These are phyloP conservation scores for Collichthys lucidus DNA, from an alignment of 2,113 vertebrate genomes.

Conservation along the genomic window DNA sequence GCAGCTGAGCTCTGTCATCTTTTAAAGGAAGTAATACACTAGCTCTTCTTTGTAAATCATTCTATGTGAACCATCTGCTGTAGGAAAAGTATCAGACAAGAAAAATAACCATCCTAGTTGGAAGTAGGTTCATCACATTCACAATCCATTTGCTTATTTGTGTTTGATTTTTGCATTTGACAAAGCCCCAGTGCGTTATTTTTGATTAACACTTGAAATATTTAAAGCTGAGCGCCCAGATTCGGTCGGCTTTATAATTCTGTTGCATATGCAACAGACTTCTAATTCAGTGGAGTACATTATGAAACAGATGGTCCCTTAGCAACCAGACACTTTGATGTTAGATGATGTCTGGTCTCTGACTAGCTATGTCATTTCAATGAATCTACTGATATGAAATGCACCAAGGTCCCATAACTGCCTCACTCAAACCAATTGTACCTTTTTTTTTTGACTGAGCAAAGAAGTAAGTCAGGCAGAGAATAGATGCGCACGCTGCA, in stretches of 20 bases:
- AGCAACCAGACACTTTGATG: slow-evolving; percentile 79
- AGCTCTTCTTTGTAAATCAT: slow-evolving; percentile 9
- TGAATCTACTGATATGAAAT: slow-evolving; percentile 66
- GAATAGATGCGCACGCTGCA: slow-evolving; percentile 8
- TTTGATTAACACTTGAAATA: slow-evolving; percentile 63
- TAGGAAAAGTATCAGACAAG: slow-evolving; percentile 15
- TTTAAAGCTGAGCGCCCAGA: slow-evolving; percentile 46
- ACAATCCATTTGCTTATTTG: slow-evolving; percentile 44
- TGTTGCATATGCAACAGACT: slow-evolving; percentile 70
- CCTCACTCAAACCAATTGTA: slow-evolving; percentile 35
- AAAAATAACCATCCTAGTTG: slow-evolving; percentile 19
- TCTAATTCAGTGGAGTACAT: slow-evolving; percentile 66
- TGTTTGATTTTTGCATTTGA: slow-evolving; percentile 44
- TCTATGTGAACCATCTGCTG: slow-evolving; percentile 40
- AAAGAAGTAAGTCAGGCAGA: slow-evolving; percentile 4
- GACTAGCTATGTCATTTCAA: slow-evolving; percentile 70
- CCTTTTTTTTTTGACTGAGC: slow-evolving; percentile 35
- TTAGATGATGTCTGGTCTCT: slow-evolving; percentile 74
- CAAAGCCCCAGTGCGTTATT: slow-evolving; percentile 48
- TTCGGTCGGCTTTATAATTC: slow-evolving; percentile 56
- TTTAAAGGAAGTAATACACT: slow-evolving; percentile 4
- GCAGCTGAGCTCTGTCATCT: slow-evolving; percentile 16
- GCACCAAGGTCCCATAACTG: slow-evolving; percentile 40
- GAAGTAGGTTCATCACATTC: slow-evolving; percentile 12
- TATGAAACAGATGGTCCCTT: slow-evolving; percentile 78